phyloP scores from a whole-genome alignment of 2,113 vertebrate species.

The Reinhardtius hippoglossoides region DNA sequence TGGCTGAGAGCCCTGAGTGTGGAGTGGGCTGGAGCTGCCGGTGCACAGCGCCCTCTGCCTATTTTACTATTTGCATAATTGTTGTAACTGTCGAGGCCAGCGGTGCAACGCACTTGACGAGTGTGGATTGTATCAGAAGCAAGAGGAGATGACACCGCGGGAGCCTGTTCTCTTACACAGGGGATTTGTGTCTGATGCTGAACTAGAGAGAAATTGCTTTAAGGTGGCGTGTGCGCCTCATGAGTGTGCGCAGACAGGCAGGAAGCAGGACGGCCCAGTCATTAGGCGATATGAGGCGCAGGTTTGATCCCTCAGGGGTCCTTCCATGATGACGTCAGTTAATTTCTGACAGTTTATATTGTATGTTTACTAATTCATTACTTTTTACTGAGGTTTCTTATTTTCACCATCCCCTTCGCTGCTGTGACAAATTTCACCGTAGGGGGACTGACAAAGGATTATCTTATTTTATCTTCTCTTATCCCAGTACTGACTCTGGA shows the following conservation, averaged over 20 bases:
- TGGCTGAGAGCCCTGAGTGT: conserved; percentile 60
- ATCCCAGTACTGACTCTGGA: too few species aligned
- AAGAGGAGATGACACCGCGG: conserved; percentile 34
- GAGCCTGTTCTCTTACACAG: conserved; percentile 15
- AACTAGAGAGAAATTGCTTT: conserved; percentile 16
- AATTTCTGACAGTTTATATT: too few species aligned
- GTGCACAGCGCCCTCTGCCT: conserved; percentile 52
- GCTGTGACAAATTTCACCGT: too few species aligned
- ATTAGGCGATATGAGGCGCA: neutral
- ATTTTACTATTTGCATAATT: conserved; percentile 75
- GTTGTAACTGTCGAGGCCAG: conserved; percentile 56
- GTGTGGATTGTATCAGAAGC: conserved; percentile 41
- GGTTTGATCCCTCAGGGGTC: neutral
- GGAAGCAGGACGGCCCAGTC: conserved; percentile 4
- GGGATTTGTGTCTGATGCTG: conserved; percentile 21
- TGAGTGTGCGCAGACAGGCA: neutral
- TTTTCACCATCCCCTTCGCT: too few species aligned
- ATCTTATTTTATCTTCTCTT: neutral
- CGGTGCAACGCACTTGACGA: conserved; percentile 61
- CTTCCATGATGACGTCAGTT: neutral
- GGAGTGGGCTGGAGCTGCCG: conserved; percentile 62
- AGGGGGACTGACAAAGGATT: too few species aligned
- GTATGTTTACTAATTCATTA: too few species aligned
- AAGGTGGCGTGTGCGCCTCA: conserved; percentile 8
- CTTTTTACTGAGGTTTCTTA: too few species aligned